These are phyloP conservation scores for Troides aeacus DNA, from an alignment of 2,888 invertebrate genomes.

Conservation along the genomic window DNA sequence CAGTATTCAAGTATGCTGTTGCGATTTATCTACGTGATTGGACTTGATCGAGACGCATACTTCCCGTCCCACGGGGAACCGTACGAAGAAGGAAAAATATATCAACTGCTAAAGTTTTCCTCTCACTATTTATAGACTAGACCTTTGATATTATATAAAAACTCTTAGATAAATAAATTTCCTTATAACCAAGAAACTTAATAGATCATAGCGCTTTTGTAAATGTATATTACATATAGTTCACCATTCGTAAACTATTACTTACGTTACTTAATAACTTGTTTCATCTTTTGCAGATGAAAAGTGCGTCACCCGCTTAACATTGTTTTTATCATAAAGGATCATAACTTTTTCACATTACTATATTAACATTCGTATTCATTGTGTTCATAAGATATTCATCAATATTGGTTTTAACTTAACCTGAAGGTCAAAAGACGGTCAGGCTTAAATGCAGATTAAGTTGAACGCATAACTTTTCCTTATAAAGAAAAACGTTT, in stretches of 20 bases:
- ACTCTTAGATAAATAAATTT: background rate
- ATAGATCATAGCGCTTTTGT: background rate
- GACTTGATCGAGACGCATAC: constrained; percentile 11
- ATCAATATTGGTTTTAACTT: background rate
- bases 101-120: constrained; percentile 12
- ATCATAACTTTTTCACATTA: too few relatives aligned
- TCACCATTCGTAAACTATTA: too few relatives aligned
- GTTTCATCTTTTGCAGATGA: too few relatives aligned
- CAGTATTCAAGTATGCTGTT: constrained; percentile 21
- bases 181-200: background rate
- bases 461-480: background rate
- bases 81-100: background rate
- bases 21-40: constrained; percentile 24
- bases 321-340: too few relatives aligned
- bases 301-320: too few relatives aligned
- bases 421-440: background rate
- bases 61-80: constrained; percentile 5
- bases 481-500: background rate
- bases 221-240: too few relatives aligned
- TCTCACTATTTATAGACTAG: constrained; percentile 18
- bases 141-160: background rate
- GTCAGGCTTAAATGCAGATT: background rate
- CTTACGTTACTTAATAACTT: too few relatives aligned
- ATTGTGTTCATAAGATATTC: background rate
- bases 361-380: too few relatives aligned